Base-by-base conservation (phyloP, 2,113 vertebrate species). In the Hemibagrus wyckioides region DNA sequence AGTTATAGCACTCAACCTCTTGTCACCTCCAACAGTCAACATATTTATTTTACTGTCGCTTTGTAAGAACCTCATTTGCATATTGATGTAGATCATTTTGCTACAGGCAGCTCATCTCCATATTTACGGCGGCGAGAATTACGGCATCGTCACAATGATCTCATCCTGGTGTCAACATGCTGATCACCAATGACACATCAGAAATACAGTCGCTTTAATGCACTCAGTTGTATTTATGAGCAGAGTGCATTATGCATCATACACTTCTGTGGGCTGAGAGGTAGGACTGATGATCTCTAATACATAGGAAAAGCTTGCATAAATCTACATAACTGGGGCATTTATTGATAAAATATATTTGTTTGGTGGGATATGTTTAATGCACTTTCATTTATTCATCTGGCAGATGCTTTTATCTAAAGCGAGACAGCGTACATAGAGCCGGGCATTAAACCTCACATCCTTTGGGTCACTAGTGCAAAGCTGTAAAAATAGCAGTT, bases 31-130 rank as follows among this genome's bases (percentile, higher is more conserved):
- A 82, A 87, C 80, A 67, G 85, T 65, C 65, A 81, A 69, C 85
- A 30, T 83, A 75, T 87, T 75, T 83, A 80, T 83, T 82, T 87
- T 82, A 73, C 52, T 54, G 83, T 84, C 85, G 36, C 63, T 63
- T 85, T 82, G 67, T 69, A 17, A 54, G 80, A 87, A 83, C 25
- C 25, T 0, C 15, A 87, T 90, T 77, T 84, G 73, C 86, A 90
- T 90, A 88, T 84, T 88, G 80, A 86, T 90, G 86, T 87, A 80
- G 63, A 86, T 85, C 83, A 80, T 57, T 85, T 65, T 33, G n/a
- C 80, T 87, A 85, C 85, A 59, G 56, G 84, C 76, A 84, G 73
- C 86, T 86, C 69, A 88, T 90, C 87, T 86, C 73, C 86, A 90
- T 90, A 36, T 83, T 80, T 79, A 88, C 44, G 41, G 41, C 75